phyloP scores from a whole-genome alignment of 2,888 invertebrate species.

The Mythimna albipuncta region DNA sequence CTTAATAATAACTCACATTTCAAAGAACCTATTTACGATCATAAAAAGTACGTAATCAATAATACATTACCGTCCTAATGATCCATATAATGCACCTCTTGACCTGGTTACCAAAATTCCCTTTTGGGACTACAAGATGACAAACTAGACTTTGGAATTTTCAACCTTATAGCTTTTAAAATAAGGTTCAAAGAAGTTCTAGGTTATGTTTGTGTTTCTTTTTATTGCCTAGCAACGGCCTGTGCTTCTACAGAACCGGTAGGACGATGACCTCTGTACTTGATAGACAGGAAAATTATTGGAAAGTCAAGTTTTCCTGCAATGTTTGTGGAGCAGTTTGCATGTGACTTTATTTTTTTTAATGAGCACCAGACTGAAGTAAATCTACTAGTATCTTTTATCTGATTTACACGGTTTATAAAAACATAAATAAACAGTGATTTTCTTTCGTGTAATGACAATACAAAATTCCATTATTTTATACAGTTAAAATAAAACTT shows the following conservation, averaged over 20 bases:
- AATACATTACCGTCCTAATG: conserved; percentile 69
- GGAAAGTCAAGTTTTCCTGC: conserved; percentile 51
- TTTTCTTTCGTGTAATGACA: background rate
- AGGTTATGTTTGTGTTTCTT: conserved; percentile 74
- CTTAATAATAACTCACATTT: conserved; percentile 12
- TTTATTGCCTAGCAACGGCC: conserved; percentile 80
- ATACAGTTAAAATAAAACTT: too few species aligned
- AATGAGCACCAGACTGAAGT: conserved; percentile 23
- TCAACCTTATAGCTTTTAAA: conserved; percentile 57
- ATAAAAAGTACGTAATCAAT: conserved; percentile 68
- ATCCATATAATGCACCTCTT: conserved; percentile 70
- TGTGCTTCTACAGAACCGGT: conserved; percentile 67
- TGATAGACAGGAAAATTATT: conserved; percentile 62
- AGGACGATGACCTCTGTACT: conserved; percentile 73
- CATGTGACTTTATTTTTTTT: conserved; percentile 36
- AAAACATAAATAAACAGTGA: too few species aligned
- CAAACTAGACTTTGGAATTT: conserved; percentile 40
- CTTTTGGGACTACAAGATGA: conserved; percentile 40
- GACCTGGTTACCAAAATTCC: conserved; percentile 70
- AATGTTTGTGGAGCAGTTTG: conserved; percentile 32
- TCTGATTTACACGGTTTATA: background rate
- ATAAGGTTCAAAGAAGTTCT: conserved; percentile 60
- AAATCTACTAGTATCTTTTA: background rate
- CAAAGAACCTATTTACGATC: conserved; percentile 7
- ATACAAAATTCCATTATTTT: background rate